Evolutionary conservation across 2,113 vertebrate species (phyloP).

Genomic region (Sander lucioperca): DNA sequence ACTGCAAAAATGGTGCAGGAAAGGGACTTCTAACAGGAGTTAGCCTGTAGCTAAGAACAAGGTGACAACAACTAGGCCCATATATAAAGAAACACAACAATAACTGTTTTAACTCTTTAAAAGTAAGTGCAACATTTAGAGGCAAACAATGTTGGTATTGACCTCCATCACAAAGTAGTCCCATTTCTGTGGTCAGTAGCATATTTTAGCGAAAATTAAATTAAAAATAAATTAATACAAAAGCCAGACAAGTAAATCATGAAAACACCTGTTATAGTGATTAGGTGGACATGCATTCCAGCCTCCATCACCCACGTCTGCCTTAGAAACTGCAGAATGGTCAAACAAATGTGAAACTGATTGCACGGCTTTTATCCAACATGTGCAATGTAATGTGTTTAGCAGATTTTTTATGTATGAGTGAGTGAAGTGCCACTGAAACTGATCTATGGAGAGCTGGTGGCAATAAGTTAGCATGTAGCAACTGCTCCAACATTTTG

Average conservation of each 20-base stretch:
- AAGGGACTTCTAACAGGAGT: background rate
- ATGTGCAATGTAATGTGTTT: background rate
- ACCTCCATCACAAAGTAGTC: background rate
- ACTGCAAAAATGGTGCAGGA: background rate
- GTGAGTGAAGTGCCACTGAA: background rate
- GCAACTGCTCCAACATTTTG: slow-evolving; percentile 26
- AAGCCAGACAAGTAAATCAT: background rate
- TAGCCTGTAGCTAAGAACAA: background rate
- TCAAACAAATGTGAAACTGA: background rate
- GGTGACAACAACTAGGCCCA: background rate
- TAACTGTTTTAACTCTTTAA: background rate
- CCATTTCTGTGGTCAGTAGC: no score
- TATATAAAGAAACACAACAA: background rate
- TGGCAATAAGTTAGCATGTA: background rate
- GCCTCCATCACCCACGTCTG: background rate
- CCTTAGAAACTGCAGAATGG: background rate
- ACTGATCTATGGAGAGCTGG: slow-evolving; percentile 20
- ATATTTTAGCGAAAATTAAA: no score
- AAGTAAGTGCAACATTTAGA: background rate
- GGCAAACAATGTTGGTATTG: background rate
- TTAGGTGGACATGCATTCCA: background rate
- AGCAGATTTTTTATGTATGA: background rate
- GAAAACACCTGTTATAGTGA: background rate
- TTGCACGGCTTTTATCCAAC: background rate
- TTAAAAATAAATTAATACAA: background rate